Percentiles rank a stretch among this genome's conserved stretches.
Conservation (phyloP, 1,140 invertebrate species). For the Neelides sp. region DNA sequence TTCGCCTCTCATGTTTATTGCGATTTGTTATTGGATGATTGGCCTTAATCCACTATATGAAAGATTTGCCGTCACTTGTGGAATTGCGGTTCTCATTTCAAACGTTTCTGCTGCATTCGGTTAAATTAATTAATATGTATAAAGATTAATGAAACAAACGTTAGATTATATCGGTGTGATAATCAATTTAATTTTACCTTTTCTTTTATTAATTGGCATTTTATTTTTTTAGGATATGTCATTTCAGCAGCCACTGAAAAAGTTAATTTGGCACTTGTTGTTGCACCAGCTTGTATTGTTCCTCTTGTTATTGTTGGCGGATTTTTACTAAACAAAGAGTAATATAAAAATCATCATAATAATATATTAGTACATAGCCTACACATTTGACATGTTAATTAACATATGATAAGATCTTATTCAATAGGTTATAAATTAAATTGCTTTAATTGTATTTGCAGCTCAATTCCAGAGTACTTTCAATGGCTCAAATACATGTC, state of each 20-base stretch:
- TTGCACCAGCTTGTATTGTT: conserved; percentile 42
- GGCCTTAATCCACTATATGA: conserved; percentile 33
- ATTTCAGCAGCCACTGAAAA: conserved; percentile 38
- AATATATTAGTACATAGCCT: no score
- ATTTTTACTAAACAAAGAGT: conserved; percentile 42
- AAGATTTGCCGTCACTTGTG: conserved; percentile 35
- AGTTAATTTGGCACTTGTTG: conserved; percentile 36
- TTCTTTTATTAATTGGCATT: background rate
- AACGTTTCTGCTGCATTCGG: conserved; percentile 41
- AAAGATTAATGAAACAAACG: background rate
- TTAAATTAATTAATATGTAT: conserved; percentile 25
- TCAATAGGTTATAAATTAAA: no score
- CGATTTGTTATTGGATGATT: conserved; percentile 40
- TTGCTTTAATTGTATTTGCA: no score
- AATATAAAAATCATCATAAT: no score
- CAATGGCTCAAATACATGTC: no score
- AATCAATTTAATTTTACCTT: conserved; percentile 1
- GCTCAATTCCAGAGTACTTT: no score
- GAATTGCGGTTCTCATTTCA: conserved; percentile 36
- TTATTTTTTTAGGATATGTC: no score
- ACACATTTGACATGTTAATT: no score
- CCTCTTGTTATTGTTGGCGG: conserved; percentile 44
- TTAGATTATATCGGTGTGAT: background rate
- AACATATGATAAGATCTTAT: no score
- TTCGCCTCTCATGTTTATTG: conserved; percentile 38